Evolutionary conservation across 1,140 invertebrate genomes (phyloP).

Genomic region (Ceratina japonica): DNA sequence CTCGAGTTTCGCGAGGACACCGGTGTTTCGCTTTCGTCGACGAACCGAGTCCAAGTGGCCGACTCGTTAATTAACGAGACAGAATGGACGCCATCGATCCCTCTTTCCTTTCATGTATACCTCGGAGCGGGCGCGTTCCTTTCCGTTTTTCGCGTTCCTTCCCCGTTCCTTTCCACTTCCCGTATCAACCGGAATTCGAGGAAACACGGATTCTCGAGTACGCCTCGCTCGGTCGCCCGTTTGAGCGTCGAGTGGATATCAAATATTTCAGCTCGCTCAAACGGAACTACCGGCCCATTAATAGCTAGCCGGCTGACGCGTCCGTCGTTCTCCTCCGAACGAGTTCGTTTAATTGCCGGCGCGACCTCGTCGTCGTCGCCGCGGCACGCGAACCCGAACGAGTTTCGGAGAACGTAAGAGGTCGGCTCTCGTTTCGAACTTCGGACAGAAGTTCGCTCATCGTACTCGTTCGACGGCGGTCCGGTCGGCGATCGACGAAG

Average conservation of each 20-base stretch:
- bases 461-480: no score
- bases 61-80: conserved; percentile 28
- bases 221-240: background rate
- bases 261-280: conserved; percentile 26
- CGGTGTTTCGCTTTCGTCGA: background rate
- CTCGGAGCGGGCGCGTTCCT: no score
- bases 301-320: background rate
- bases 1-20: no score
- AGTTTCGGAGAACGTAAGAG: background rate
- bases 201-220: no score
- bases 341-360: conserved; percentile 1
- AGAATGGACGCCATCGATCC: conserved; percentile 2
- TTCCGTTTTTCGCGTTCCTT: background rate
- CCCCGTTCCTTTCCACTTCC: no score
- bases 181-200: background rate
- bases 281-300: conserved; percentile 11
- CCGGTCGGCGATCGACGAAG: no score
- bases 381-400: background rate
- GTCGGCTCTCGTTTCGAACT: background rate
- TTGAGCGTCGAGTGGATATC: conserved; percentile 25
- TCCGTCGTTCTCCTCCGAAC: conserved; percentile 14
- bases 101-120: background rate
- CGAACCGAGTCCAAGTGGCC: background rate
- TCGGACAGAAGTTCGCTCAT: no score
- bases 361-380: no score